Evolutionary conservation across 2,888 invertebrate species (phyloP).

Genomic region (Dryococelus australis): DNA sequence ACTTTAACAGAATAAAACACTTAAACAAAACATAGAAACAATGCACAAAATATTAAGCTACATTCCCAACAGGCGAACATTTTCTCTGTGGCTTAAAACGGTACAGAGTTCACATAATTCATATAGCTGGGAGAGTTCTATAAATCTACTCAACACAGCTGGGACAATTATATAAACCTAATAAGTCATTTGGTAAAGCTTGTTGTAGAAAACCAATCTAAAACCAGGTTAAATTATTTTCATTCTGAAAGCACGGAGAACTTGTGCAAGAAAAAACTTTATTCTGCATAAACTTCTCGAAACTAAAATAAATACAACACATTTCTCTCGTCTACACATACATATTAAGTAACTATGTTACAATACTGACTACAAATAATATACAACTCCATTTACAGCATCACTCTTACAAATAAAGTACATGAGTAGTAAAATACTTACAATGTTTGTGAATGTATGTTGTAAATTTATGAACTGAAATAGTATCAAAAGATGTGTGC

Average conservation of each 20-base stretch:
- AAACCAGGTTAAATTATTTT: not conserved
- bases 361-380: not conserved
- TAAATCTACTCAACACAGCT: not conserved
- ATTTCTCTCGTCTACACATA: not conserved
- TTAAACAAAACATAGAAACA: not conserved
- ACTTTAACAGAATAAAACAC: not conserved
- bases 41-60: not conserved
- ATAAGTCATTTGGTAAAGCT: slow-evolving; percentile 5
- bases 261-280: not conserved
- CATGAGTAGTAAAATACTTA: too few species aligned
- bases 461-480: too few species aligned
- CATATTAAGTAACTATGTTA: not conserved
- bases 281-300: not conserved
- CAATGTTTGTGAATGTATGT: too few species aligned
- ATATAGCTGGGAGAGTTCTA: not conserved
- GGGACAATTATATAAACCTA: not conserved
- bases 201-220: not conserved
- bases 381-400: not conserved
- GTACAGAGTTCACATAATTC: not conserved
- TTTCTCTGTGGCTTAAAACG: not conserved
- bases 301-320: not conserved
- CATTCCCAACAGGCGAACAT: too few species aligned
- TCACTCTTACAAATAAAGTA: too few species aligned
- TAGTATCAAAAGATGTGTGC: too few species aligned
- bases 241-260: not conserved